A percentile compares a stretch with the other conserved stretches of the same genome.
These are phyloP conservation scores for Mesoligia furuncula DNA, from an alignment of 2,888 invertebrate genomes.

Conservation along the genomic window DNA sequence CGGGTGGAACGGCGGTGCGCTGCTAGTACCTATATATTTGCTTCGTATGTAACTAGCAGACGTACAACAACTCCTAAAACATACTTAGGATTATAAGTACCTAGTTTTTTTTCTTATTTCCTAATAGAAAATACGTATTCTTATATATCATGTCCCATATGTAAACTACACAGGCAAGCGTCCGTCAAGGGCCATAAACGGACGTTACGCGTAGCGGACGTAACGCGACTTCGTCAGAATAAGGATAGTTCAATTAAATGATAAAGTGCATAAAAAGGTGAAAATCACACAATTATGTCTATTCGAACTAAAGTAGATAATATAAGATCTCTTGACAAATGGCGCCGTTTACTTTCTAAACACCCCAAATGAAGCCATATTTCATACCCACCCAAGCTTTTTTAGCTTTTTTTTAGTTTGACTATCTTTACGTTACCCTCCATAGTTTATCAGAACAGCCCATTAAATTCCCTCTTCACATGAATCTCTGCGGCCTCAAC, in stretches of 20 bases:
- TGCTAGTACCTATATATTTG: not conserved
- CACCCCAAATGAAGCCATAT: not conserved
- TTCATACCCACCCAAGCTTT: not conserved
- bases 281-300: not conserved
- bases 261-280: not conserved
- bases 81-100: not conserved
- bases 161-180: not conserved
- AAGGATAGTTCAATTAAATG: not conserved
- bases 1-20: no score
- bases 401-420: not conserved
- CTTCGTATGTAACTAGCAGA: not conserved
- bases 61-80: not conserved
- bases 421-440: not conserved
- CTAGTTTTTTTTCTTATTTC: not conserved
- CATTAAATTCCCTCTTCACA: not conserved
- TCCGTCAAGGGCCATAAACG: no score
- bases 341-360: not conserved
- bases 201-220: no score
- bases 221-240: not conserved
- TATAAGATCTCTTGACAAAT: not conserved
- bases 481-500: constrained; percentile 33
- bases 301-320: not conserved
- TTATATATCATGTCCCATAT: not conserved
- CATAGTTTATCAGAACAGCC: not conserved
- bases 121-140: not conserved